These are phyloP conservation scores for Portunus trituberculatus DNA, from an alignment of 1,140 invertebrate species.

Conservation along the genomic window DNA sequence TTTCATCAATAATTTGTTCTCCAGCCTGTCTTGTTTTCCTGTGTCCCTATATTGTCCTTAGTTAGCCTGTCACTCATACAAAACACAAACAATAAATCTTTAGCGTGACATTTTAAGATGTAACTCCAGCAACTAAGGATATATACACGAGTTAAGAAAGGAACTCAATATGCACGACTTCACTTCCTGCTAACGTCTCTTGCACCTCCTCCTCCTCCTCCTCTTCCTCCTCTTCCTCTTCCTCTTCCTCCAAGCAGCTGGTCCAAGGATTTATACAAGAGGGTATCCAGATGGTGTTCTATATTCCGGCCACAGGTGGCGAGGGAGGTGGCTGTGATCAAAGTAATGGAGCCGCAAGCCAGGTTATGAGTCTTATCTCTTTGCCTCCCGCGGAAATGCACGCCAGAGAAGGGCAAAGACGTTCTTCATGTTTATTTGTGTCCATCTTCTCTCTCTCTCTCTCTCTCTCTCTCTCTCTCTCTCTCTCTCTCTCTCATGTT, in stretches of 20 bases:
- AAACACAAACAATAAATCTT: too few relatives aligned
- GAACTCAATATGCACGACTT: too few relatives aligned
- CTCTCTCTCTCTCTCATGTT: not conserved
- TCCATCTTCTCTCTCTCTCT: not conserved
- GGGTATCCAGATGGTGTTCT: slow-evolving; percentile 10
- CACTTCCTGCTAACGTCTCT: not conserved
- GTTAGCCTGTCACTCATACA: too few relatives aligned
- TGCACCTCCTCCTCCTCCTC: not conserved
- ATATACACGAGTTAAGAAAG: too few relatives aligned
- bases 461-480: slow-evolving; percentile 7
- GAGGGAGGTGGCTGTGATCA: slow-evolving; percentile 18
- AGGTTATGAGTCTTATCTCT: not conserved
- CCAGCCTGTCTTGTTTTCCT: too few relatives aligned
- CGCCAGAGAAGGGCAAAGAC: not conserved
- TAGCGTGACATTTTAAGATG: too few relatives aligned
- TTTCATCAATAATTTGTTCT: too few relatives aligned
- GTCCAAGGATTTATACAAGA: not conserved
- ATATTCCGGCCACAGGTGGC: slow-evolving; percentile 1
- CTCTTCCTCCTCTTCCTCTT: not conserved
- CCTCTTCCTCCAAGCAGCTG: not conserved
- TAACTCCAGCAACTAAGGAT: too few relatives aligned
- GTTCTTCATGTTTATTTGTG: not conserved
- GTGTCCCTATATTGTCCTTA: too few relatives aligned
- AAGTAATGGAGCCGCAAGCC: not conserved
- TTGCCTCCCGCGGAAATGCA: not conserved